phyloP scores from a whole-genome alignment of 2,113 vertebrate species.

The Acrocephalus kingi region DNA sequence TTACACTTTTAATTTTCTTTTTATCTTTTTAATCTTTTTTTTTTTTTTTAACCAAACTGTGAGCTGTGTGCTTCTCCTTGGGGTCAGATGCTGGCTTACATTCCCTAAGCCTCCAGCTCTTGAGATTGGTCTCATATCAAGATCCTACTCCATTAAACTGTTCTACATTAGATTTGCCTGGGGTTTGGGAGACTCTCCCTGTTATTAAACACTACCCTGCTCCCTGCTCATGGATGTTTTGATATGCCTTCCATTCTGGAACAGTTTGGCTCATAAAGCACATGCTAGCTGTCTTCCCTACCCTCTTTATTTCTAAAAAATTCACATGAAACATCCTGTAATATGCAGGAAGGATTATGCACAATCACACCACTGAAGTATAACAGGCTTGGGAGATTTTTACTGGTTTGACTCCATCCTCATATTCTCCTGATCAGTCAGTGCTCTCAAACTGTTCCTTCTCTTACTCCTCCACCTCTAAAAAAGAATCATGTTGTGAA shows the following conservation, averaged over 20 bases:
- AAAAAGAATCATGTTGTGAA: background rate
- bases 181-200: background rate
- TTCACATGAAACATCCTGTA: background rate
- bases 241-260: background rate
- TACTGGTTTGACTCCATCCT: background rate
- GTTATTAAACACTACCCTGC: background rate
- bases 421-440: background rate
- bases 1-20: background rate
- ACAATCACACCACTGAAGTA: background rate
- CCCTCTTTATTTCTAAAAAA: background rate
- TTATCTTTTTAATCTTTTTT: background rate
- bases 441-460: background rate
- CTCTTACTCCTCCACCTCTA: background rate
- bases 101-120: background rate
- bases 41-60: background rate
- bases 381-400: background rate
- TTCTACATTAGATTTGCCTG: background rate
- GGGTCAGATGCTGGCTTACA: background rate
- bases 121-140: background rate
- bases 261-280: background rate
- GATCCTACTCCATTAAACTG: background rate
- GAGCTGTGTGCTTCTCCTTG: background rate
- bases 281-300: background rate
- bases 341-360: background rate
- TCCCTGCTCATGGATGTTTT: background rate